Conservation (phyloP, 2,888 invertebrate genomes). For the Gerris lacustris region DNA sequence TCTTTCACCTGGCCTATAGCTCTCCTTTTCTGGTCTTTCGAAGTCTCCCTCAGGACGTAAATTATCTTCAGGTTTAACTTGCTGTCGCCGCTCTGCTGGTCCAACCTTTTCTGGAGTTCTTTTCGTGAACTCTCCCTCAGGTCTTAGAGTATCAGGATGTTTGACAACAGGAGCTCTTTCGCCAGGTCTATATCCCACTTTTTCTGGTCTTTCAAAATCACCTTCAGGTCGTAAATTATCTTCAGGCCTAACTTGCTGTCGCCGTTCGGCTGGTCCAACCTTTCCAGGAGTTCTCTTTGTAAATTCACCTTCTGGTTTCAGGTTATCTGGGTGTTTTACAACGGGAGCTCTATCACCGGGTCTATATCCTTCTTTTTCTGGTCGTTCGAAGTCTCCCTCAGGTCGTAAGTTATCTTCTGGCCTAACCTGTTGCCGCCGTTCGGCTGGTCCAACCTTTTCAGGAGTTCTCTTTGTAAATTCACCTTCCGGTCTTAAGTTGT, state of each 20-base stretch:
- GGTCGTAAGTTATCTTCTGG: slow-evolving; percentile 40
- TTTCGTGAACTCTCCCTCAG: slow-evolving; percentile 39
- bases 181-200: slow-evolving; percentile 35
- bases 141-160: slow-evolving; percentile 34
- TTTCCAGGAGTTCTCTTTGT: slow-evolving; percentile 35
- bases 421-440: slow-evolving; percentile 37
- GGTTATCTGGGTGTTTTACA: slow-evolving; percentile 40
- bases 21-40: slow-evolving; percentile 35
- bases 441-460: slow-evolving; percentile 38
- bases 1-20: slow-evolving; percentile 40
- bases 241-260: slow-evolving; percentile 36
- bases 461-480: slow-evolving; percentile 36
- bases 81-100: slow-evolving; percentile 40
- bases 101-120: slow-evolving; percentile 36
- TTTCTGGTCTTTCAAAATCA: slow-evolving; percentile 37
- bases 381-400: slow-evolving; percentile 37
- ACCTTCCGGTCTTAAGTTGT: slow-evolving; percentile 43
- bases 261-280: slow-evolving; percentile 38
- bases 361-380: slow-evolving; percentile 29
- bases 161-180: slow-evolving; percentile 32
- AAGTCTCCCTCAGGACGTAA: slow-evolving; percentile 41
- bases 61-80: slow-evolving; percentile 37
- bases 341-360: slow-evolving; percentile 34
- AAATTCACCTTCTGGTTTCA: slow-evolving; percentile 48
- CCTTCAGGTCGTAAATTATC: slow-evolving; percentile 43